phyloP scores from a whole-genome alignment of 2,113 vertebrate species.

The Pongo abelii region DNA sequence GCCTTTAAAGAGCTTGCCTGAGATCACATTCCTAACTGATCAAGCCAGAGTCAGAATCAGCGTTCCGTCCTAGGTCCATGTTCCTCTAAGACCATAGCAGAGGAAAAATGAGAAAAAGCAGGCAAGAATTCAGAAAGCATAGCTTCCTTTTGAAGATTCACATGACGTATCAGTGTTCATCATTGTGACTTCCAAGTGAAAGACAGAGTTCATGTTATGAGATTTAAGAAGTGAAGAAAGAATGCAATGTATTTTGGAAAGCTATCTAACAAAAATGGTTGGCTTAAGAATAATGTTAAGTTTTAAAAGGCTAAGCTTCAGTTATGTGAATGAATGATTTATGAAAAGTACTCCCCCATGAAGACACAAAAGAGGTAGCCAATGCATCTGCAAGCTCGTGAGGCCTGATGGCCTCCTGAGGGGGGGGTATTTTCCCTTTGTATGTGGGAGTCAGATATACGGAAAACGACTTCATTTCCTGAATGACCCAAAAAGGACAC shows the following conservation, averaged over 20 bases:
- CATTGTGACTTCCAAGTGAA: constrained; percentile 1
- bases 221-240: constrained; percentile 45
- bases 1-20: not conserved
- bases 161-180: not conserved
- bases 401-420: not conserved
- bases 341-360: not conserved
- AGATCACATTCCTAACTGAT: not conserved
- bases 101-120: not conserved
- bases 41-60: not conserved
- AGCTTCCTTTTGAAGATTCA: not conserved
- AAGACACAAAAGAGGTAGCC: not conserved
- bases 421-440: not conserved
- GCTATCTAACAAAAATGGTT: not conserved
- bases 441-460: constrained; percentile 15
- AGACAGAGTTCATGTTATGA: not conserved
- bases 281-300: not conserved
- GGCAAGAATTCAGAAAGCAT: not conserved
- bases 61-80: not conserved
- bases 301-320: constrained; percentile 34
- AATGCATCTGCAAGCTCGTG: not conserved
- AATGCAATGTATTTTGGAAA: constrained; percentile 37
- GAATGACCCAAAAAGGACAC: constrained; percentile 47
- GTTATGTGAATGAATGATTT: not conserved
- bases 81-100: not conserved
- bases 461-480: constrained; percentile 62